A percentile compares a stretch with the other conserved stretches of the same genome.
Conservation (phyloP, 2,113 vertebrate species). For the Rhinogobius similis region DNA sequence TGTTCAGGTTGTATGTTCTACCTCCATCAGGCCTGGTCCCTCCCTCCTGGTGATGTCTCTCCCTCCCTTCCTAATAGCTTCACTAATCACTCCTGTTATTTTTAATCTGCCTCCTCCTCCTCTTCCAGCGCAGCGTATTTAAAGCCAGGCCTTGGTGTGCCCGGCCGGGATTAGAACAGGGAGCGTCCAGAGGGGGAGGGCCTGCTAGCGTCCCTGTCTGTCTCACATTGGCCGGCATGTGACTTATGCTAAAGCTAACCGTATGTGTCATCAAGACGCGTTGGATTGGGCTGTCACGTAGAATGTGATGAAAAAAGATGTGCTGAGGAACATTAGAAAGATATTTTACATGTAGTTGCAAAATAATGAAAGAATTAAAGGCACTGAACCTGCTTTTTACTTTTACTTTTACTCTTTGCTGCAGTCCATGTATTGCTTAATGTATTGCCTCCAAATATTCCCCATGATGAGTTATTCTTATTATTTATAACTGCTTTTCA, state of each 20-base stretch:
- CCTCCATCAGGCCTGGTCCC: slow-evolving; percentile 28
- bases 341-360: neutral
- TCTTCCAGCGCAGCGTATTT: slow-evolving; percentile 63
- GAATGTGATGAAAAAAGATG: neutral
- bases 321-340: neutral
- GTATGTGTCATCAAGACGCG: slow-evolving; percentile 4
- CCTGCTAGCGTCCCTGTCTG: neutral
- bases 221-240: slow-evolving; percentile 70
- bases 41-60: slow-evolving; percentile 37
- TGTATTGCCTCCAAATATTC: too few relatives aligned
- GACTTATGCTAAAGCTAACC: slow-evolving; percentile 49
- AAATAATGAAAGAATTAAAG: neutral
- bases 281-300: neutral
- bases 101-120: slow-evolving; percentile 71
- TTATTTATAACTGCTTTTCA: too few relatives aligned
- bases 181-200: slow-evolving; percentile 35
- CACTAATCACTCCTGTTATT: slow-evolving; percentile 74
- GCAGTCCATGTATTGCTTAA: too few relatives aligned
- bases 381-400: too few relatives aligned
- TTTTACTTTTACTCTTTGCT: too few relatives aligned
- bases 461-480: too few relatives aligned
- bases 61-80: slow-evolving; percentile 59
- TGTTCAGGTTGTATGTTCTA: slow-evolving; percentile 17
- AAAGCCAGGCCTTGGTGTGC: slow-evolving; percentile 67
- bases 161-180: slow-evolving; percentile 61